Conservation (phyloP, 1,140 invertebrate species). For the Tigriopus japonicus region DNA sequence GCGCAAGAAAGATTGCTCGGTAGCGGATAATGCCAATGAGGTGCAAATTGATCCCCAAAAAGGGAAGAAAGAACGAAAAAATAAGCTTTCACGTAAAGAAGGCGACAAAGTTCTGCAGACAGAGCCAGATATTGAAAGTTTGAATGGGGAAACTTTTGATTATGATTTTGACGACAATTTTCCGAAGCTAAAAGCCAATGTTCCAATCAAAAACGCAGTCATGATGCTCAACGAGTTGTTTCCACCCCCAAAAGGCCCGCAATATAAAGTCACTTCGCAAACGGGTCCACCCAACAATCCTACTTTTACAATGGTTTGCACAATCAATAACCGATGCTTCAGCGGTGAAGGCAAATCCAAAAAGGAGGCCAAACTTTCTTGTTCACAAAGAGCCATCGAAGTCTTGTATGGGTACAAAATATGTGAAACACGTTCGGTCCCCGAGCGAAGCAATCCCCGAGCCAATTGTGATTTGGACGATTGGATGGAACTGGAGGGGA, state of each 20-base stretch:
- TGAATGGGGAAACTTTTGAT: no score
- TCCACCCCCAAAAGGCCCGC: constrained; percentile 9
- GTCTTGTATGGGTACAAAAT: neutral
- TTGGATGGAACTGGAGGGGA: constrained; percentile 13
- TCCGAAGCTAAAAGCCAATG: neutral
- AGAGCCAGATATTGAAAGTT: no score
- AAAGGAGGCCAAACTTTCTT: constrained; percentile 10
- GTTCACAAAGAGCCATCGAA: constrained; percentile 7
- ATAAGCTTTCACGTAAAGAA: no score
- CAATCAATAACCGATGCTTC: neutral
- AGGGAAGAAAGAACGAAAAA: no score
- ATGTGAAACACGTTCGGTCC: constrained; percentile 1
- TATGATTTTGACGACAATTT: neutral
- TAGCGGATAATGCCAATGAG: no score
- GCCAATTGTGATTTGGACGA: constrained; percentile 11
- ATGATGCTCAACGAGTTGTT: constrained; percentile 15
- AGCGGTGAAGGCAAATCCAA: constrained; percentile 12
- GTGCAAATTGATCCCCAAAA: no score
- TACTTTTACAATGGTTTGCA: constrained; percentile 12
- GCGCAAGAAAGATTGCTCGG: no score
- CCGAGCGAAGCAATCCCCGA: constrained; percentile 6
- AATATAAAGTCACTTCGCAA: constrained; percentile 10
- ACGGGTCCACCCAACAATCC: constrained; percentile 13
- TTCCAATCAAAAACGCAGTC: constrained; percentile 8
- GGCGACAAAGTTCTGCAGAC: no score